These are phyloP conservation scores for Vultur gryphus DNA, from an alignment of 2,797 vertebrate genomes.

Conservation along the genomic window DNA sequence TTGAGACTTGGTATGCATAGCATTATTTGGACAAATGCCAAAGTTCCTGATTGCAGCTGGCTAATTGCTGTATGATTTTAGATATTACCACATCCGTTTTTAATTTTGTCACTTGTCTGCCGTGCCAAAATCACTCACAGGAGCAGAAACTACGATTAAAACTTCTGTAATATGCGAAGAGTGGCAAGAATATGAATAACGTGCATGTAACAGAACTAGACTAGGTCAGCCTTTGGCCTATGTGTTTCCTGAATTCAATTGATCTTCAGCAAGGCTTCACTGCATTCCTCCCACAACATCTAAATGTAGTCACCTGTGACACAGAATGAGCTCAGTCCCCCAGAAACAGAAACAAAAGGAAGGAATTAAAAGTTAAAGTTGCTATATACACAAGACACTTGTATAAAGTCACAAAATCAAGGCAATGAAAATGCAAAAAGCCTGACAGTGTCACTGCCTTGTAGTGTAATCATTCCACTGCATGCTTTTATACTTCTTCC, in stretches of 20 bases:
- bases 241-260: neutral
- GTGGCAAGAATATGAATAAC: neutral
- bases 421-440: neutral
- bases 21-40: neutral
- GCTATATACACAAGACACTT: neutral
- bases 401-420: neutral
- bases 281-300: neutral
- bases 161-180: neutral
- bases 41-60: neutral
- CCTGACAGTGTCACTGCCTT: neutral
- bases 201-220: neutral
- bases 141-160: neutral
- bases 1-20: neutral
- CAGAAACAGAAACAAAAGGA: neutral
- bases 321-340: neutral
- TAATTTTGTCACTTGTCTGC: neutral
- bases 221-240: neutral
- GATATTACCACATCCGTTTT: neutral
- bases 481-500: neutral
- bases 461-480: neutral
- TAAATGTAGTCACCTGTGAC: neutral
- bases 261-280: neutral
- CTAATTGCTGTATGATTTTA: neutral
- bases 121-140: neutral
- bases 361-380: neutral